A percentile compares a stretch with the other conserved stretches of the same genome.
phyloP scores from a whole-genome alignment of 2,888 invertebrate species.

The Archaeoteleia sp. region DNA sequence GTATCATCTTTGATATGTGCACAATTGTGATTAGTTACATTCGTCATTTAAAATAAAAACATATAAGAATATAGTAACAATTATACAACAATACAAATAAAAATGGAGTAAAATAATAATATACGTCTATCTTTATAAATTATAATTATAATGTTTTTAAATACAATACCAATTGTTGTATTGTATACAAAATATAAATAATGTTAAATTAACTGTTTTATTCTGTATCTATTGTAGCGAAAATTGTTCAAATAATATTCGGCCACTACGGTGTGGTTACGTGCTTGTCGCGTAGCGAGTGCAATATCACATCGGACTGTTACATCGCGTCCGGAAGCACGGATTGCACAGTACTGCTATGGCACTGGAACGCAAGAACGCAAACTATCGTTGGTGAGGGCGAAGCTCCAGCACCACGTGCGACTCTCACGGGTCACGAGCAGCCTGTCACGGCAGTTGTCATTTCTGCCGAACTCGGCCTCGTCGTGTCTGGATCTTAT shows the following conservation, averaged over 20 bases:
- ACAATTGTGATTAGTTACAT: too few relatives aligned
- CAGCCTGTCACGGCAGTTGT: constrained; percentile 96
- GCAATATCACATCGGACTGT: constrained; percentile 99
- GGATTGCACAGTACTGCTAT: constrained; percentile 97
- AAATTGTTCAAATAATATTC: constrained; percentile 98
- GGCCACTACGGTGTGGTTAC: constrained; percentile 99
- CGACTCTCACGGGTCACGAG: constrained; percentile 98
- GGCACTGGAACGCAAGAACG: constrained; percentile 99
- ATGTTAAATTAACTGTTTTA: neutral
- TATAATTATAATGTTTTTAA: too few relatives aligned
- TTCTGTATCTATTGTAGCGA: constrained; percentile 79
- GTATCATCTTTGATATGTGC: too few relatives aligned
- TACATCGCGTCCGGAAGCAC: constrained; percentile 98
- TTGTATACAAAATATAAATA: too few relatives aligned
- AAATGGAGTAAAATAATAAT: too few relatives aligned
- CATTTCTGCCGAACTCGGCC: constrained; percentile 97
- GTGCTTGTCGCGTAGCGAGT: constrained; percentile 97
- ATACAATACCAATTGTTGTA: too few relatives aligned
- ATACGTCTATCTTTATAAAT: too few relatives aligned
- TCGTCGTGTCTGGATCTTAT: constrained; percentile 95
- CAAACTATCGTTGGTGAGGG: constrained; percentile 98
- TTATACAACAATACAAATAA: too few relatives aligned
- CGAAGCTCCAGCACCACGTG: constrained; percentile 95
- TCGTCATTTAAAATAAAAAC: too few relatives aligned
- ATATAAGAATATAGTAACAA: too few relatives aligned